A percentile compares a stretch with the other conserved stretches of the same genome.
phyloP scores from a whole-genome alignment of 2,888 invertebrate species.

The Hemistola chrysoprasaria region DNA sequence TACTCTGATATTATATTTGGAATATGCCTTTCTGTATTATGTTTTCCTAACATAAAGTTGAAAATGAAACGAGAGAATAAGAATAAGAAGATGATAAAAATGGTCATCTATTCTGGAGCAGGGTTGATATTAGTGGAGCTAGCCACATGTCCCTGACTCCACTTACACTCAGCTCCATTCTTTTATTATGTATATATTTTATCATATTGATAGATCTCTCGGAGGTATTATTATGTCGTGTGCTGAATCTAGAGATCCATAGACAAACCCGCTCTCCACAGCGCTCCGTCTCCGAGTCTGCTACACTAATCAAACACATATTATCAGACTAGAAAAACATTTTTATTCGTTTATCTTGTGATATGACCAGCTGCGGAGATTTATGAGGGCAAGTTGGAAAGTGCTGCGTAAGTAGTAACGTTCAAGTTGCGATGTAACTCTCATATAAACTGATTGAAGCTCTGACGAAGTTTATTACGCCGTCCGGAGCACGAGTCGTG shows the following conservation, averaged over 20 bases:
- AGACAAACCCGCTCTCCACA: too few relatives aligned
- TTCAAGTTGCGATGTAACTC: conserved; percentile 19
- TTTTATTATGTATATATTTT: too few relatives aligned
- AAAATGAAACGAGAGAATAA: conserved; percentile 13
- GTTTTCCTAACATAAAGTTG: conserved; percentile 11
- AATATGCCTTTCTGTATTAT: too few relatives aligned
- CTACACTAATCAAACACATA: conserved; percentile 3
- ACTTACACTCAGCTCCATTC: too few relatives aligned
- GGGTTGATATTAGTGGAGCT: conserved; percentile 4
- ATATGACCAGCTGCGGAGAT: conserved; percentile 15
- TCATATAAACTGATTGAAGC: conserved; percentile 28
- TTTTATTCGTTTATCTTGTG: conserved; percentile 15
- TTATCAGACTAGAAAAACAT: conserved; percentile 5
- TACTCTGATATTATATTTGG: too few relatives aligned
- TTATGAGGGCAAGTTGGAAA: conserved; percentile 18
- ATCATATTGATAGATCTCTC: too few relatives aligned
- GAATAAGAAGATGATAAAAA: too few relatives aligned
- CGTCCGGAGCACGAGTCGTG: too few relatives aligned
- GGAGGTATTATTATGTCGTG: too few relatives aligned
- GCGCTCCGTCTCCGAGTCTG: neutral
- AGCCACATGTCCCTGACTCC: too few relatives aligned
- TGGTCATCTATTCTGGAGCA: conserved; percentile 2
- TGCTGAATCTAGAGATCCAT: too few relatives aligned
- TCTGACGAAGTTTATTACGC: conserved; percentile 7
- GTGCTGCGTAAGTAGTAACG: conserved; percentile 9